A percentile compares a stretch with the other conserved stretches of the same genome.
phyloP scores from a whole-genome alignment of 2,888 invertebrate species.

The Fragum sueziense region DNA sequence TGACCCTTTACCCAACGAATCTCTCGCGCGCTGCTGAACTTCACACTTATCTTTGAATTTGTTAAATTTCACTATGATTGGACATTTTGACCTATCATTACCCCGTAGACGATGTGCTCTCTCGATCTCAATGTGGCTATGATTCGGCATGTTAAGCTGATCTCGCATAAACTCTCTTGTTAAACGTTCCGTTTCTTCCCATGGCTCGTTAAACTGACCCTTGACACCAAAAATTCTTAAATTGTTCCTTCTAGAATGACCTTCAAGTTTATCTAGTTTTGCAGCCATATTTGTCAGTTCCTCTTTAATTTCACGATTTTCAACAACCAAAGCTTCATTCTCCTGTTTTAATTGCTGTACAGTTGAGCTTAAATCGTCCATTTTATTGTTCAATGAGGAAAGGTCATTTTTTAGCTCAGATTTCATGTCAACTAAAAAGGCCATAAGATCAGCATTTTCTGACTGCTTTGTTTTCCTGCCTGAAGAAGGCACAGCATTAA shows the following conservation, averaged over 20 bases:
- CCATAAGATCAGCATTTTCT: slow-evolving; percentile 13
- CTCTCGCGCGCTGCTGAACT: neutral
- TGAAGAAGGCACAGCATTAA: neutral
- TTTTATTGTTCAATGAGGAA: slow-evolving; percentile 9
- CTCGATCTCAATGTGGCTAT: slow-evolving; percentile 9
- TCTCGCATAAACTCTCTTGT: slow-evolving; percentile 6
- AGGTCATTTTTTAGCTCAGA: slow-evolving; percentile 7
- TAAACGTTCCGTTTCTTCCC: slow-evolving; percentile 20
- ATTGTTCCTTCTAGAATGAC: slow-evolving; percentile 21
- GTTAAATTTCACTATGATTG: slow-evolving; percentile 9
- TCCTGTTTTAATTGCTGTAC: neutral
- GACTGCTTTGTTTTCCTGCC: neutral
- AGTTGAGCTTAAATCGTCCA: neutral
- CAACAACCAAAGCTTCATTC: neutral
- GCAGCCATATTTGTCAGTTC: slow-evolving; percentile 14
- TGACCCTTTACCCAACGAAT: neutral
- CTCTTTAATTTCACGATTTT: slow-evolving; percentile 3
- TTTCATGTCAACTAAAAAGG: slow-evolving; percentile 12
- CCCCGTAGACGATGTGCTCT: slow-evolving; percentile 22
- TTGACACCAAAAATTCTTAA: neutral
- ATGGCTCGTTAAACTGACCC: neutral
- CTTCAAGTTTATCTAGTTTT: slow-evolving; percentile 17
- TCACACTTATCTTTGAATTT: neutral
- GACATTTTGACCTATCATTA: neutral
- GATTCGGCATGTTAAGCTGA: too few species aligned